Evolutionary conservation across 2,888 invertebrate genomes (phyloP).

Genomic region (Polia nebulosa): DNA sequence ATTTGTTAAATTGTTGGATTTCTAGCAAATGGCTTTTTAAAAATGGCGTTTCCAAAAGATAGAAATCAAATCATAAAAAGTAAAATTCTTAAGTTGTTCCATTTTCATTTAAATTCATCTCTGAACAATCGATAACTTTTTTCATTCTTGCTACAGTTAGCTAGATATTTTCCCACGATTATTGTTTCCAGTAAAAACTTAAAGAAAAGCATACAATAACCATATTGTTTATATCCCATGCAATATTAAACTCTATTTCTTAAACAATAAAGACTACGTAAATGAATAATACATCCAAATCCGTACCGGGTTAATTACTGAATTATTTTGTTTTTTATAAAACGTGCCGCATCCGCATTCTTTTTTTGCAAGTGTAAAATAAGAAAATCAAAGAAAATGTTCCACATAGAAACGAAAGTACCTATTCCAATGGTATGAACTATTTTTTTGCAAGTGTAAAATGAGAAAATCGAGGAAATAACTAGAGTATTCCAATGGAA

Average conservation of each 20-base stretch:
- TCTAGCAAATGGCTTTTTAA: background rate
- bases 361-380: constrained; percentile 20
- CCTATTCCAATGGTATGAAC: too few species aligned
- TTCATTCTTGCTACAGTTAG: constrained; percentile 82
- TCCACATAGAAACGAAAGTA: background rate
- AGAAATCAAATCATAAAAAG: background rate
- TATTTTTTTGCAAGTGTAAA: too few species aligned
- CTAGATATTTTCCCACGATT: constrained; percentile 84
- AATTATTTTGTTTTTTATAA: constrained; percentile 45
- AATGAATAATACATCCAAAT: constrained; percentile 18
- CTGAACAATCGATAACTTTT: constrained; percentile 76
- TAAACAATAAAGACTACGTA: background rate
- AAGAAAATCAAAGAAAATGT: background rate
- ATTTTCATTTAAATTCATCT: background rate
- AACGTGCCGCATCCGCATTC: constrained; percentile 57
- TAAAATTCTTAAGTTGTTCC: constrained; percentile 12
- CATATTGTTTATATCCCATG: constrained; percentile 13
- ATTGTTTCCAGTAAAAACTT: constrained; percentile 78
- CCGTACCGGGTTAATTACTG: constrained; percentile 44
- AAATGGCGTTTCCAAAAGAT: background rate
- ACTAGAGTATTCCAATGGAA: too few species aligned
- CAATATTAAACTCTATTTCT: constrained; percentile 45
- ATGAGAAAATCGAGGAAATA: too few species aligned
- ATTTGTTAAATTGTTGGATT: too few species aligned
- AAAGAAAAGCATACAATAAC: constrained; percentile 65